Base-by-base conservation (phyloP, 2,797 vertebrate genomes). In the Craterocephalus amniculus region DNA sequence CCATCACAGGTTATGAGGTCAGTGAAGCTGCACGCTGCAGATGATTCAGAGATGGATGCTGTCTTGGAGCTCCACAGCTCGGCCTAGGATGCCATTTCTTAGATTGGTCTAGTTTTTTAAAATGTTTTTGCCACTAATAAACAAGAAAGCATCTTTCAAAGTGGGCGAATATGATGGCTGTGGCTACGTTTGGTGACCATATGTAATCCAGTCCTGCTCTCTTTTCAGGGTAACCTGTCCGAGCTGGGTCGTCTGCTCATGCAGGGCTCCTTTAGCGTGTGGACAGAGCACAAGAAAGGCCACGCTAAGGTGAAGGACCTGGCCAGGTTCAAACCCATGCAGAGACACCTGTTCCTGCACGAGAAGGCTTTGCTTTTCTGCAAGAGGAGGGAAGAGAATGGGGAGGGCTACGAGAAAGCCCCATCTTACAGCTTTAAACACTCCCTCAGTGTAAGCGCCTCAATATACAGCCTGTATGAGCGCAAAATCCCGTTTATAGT, bases 401-500 rank as follows among this genome's bases (percentile, higher is more conserved):
- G 97, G 9, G 97, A 99, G 71, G 97, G 97, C n/a, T 98, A 98
- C 10, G 98, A 99, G 91, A 99, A 99, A 56, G 97, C 98, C 0
- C 97, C 98, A 0, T 98, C 97, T 0, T 99, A 99, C 70, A 99
- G 98, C 94, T 99, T 97, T 92, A 99, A 99, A 76, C 96, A 98
- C 79, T 97, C 96, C 3, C 94, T 99, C 83, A 97, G 94, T 0
- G 98, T 99, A 93, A 95, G 96, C 57, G 2, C 22, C 1, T 11
- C 38, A 29, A 27, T 11, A 26, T 14, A 43, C 11, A 0, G 5
- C 0, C 0, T 0, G 29, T 4, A 9, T 34, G 12, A 0, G 0
- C 0, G 0, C 6, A 11, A 2, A n/a, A 14, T 13, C 9, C 4
- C 29, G 4, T 11, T 1, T 38, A 43, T 58, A 26, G 32, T 13